Evolutionary conservation across 2,113 vertebrate genomes (phyloP), one percentile per base, ranked within the genome.

Genomic region (Corythornis vintsioides): DNA sequence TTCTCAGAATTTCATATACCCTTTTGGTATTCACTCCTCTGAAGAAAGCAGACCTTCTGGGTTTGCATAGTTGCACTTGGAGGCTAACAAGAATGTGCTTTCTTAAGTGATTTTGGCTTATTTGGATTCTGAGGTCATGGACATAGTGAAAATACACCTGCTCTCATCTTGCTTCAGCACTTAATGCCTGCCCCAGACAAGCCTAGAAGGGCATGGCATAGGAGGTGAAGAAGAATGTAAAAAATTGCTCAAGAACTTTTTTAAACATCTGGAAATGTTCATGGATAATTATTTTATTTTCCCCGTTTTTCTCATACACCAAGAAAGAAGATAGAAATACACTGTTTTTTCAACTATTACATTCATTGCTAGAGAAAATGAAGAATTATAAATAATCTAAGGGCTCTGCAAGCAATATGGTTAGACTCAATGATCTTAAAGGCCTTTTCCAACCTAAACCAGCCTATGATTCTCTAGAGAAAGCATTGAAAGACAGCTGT

Each of bases 181-280:
- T 92, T 96, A 93, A 94, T 94, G 86, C 60, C 56, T 91, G 78
- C 89, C 47, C 64, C 91, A 96, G 82, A 93, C 81, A 85, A 91
- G 40, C 84, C 67, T 87, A 80, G 52, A 91, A 94, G 84, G 81
- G 67, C 71, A 87, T 0, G 7, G 60, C 89, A 87, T 43, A 53
- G 67, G 82, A 88, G 56, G 75, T 85, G 87, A 91, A 93, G 35
- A 86, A 48, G 63, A 92, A 56, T 65, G 38, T 53, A 18, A 94
- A 92, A 90, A 80, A 53, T 55, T 73, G 43, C 57, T 80, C 52
- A 94, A 11, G 73, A 87, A 74, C 47, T 77, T 89, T 55, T 53
- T 71, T 52, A 55, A 93, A 55, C 22, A 56, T 83, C 59, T 10
- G 0, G 64, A 80, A 91, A 71, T 17, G 22, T 67, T 95, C 14